Evolutionary conservation across 2,113 vertebrate species (phyloP), one percentile per base, ranked within the genome.

Genomic region (Hyperopisus bebe): DNA sequence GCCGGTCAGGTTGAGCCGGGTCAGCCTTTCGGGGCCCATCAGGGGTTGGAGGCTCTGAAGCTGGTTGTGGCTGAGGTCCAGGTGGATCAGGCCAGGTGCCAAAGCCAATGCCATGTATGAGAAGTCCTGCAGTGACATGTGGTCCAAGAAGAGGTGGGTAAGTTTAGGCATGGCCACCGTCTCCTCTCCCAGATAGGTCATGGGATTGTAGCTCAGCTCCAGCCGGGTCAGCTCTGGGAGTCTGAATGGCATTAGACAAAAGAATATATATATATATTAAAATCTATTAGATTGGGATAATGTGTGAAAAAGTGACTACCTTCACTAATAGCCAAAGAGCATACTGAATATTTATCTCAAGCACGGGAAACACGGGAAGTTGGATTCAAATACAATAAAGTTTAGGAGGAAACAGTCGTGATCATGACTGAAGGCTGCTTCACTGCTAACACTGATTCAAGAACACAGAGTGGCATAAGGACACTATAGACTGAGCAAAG

Each of bases 141-240:
- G 96, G 92, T 98, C 96, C 93, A 99, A 92, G 92, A 93, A 94
- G 87, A 99, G 96, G 83, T 97, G 97, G 88, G 95, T 97, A 90
- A 99, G 94, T 0, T 96, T 97, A 0, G 95, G 90, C 96, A 99
- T 97, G 90, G 93, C 95, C 91, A 99, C 92, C 2, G 94, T 95
- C 55, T 98, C 98, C 92, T 99, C 97, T 0, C 96, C 95, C 5
- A 96, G 85, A 0, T 97, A 98, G 5, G 97, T 98, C 95, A 99
- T 97, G 5, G 98, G 98, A 92, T 99, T 99, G 94, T 97, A 96
- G 91, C 98, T 95, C 91, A 99, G 90, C 48, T 99, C 97, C 27
- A 99, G 94, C 0, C 94, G 91, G 1, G 92, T 96, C 89, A 97
- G 92, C 66, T 93, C 94, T 0, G 95, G 92, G 15, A 98, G 95